Evolutionary conservation across 2,113 vertebrate species (phyloP).

Genomic region (Panthera leo): DNA sequence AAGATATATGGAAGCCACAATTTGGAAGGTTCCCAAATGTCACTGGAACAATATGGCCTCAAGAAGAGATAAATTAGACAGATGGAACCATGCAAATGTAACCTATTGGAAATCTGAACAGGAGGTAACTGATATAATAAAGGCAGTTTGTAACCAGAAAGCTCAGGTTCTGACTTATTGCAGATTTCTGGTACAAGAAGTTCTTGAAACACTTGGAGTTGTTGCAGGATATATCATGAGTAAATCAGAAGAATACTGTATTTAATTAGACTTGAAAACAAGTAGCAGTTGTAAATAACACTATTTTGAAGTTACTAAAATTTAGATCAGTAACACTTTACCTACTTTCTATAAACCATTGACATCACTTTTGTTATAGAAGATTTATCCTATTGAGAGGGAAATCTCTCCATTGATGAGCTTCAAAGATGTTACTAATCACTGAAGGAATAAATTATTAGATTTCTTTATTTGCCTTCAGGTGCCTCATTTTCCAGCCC

Average conservation of each 20-base stretch:
- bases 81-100: slow-evolving; percentile 76
- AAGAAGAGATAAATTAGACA: slow-evolving; percentile 70
- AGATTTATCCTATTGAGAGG: background rate
- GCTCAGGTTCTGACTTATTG: slow-evolving; percentile 42
- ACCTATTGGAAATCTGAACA: slow-evolving; percentile 67
- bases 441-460: background rate
- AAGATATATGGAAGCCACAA: slow-evolving; percentile 47
- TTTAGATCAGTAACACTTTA: slow-evolving; percentile 44
- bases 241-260: slow-evolving; percentile 4
- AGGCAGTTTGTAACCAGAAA: slow-evolving; percentile 64
- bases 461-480: background rate
- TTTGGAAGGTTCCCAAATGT: slow-evolving; percentile 68
- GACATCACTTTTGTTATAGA: background rate
- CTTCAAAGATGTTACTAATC: background rate
- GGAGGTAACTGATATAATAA: slow-evolving; percentile 70
- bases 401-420: background rate
- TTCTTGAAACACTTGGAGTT: slow-evolving; percentile 13
- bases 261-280: slow-evolving; percentile 44
- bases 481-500: background rate
- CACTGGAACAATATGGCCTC: slow-evolving; percentile 56
- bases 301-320: slow-evolving; percentile 9
- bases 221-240: background rate
- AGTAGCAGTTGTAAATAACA: background rate
- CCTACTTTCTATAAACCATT: background rate
- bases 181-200: slow-evolving; percentile 60